Conservation (phyloP, 2,797 vertebrate species). For the Danionella dracula region DNA sequence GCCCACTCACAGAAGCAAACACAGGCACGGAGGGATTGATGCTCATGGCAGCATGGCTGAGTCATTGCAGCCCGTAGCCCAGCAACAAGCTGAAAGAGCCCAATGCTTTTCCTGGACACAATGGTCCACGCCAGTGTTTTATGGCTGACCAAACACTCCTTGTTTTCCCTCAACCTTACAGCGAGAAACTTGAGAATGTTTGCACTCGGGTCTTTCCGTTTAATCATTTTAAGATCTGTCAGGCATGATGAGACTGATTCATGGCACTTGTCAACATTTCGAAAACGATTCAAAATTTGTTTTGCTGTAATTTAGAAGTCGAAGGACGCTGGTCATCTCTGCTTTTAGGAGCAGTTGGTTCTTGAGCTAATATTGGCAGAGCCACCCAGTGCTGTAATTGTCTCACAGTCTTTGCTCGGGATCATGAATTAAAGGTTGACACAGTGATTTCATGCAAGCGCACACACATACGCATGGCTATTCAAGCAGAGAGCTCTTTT, state of each 20-base stretch:
- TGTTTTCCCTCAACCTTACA: slow-evolving; percentile 70
- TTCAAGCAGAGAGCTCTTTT: slow-evolving; percentile 62
- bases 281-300: not conserved
- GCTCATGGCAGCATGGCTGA: slow-evolving; percentile 79
- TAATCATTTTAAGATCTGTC: not conserved
- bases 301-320: not conserved
- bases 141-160: slow-evolving; percentile 80
- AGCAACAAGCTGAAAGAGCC: slow-evolving; percentile 86
- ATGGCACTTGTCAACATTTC: not conserved
- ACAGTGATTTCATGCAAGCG: slow-evolving; percentile 99
- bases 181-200: slow-evolving; percentile 76
- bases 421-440: slow-evolving; percentile 97
- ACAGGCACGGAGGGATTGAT: slow-evolving; percentile 34
- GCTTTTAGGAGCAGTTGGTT: slow-evolving; percentile 63
- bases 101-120: slow-evolving; percentile 83
- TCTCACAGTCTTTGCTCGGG: slow-evolving; percentile 51
- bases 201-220: slow-evolving; percentile 53
- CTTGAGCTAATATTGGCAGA: slow-evolving; percentile 79
- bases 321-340: slow-evolving; percentile 54
- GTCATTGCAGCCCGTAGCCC: slow-evolving; percentile 73
- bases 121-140: slow-evolving; percentile 86
- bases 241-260: not conserved
- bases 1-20: slow-evolving; percentile 27
- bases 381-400: slow-evolving; percentile 98
- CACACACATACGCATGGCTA: slow-evolving; percentile 72